Evolutionary conservation across 2,888 invertebrate species (phyloP), one percentile per base, ranked within the genome.

Genomic region (Amorpha juglandis): DNA sequence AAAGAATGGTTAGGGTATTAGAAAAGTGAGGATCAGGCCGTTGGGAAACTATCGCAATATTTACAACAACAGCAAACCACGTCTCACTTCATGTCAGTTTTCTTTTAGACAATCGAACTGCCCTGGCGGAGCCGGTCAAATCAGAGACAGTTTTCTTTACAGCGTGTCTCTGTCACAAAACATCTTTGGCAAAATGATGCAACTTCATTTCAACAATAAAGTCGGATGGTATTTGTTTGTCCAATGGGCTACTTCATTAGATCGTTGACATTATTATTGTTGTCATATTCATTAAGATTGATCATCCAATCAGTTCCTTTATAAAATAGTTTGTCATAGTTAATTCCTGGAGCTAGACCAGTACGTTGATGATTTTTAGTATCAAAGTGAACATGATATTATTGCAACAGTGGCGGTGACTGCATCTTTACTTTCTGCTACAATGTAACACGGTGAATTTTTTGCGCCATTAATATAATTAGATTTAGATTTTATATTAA

Each of bases 231-330:
- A 35, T 50, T 33, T 21, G 11, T 63, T 7, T 45, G 38, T 38
- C 38, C 38, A 38, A 2, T 7, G 7, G 38, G 9, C 2, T 38
- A 9, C 6, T 9, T 7, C 35, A 35, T 27, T 62, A 47, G 16
- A 62, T 47, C 47, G n/a, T 21, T 62, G 12, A 21, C 62, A 55
- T 38, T 62, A 42, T 47, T 42, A 35, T 19, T 0, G 7, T 14
- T 51, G 63, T 63, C 38, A 38, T 38, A 21, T 4, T 63, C 51
- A 42, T 63, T 16, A 51, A 63, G 63, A 63, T 63, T 51, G 48
- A 38, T 63, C 19, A 35, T 19, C 16, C 35, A 38, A 51, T 58
- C 51, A 50, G 63, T 12, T 48, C 33, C 33, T 63, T 50, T 52
- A 16, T 42, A 52, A 19, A 63, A 38, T 27, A 16, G 21, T 62